Conservation (phyloP, 2,797 vertebrate species). For the Sebastes matsubarae region DNA sequence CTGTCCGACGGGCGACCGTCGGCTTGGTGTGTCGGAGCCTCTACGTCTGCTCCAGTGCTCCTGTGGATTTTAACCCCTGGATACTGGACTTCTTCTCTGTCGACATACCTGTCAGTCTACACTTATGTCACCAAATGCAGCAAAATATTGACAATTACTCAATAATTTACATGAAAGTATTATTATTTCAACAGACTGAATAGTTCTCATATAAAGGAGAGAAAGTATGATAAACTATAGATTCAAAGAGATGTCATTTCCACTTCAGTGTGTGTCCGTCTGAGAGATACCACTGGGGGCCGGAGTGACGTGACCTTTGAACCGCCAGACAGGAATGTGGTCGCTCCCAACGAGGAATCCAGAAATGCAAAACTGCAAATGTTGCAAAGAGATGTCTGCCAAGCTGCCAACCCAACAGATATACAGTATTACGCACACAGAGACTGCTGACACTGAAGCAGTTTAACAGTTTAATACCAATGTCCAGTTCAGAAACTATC, state of each 20-base stretch:
- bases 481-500: too few relatives aligned
- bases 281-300: conserved; percentile 35
- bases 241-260: conserved; percentile 23
- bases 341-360: conserved; percentile 55
- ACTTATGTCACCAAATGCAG: not conserved
- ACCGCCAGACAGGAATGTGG: conserved; percentile 59
- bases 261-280: conserved; percentile 17
- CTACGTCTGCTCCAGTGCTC: not conserved
- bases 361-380: conserved; percentile 59
- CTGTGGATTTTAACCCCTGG: not conserved
- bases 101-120: not conserved
- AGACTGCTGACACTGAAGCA: not conserved
- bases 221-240: not conserved
- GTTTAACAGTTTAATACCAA: not conserved
- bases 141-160: not conserved
- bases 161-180: not conserved
- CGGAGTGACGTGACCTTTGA: conserved; percentile 74
- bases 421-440: not conserved
- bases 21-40: too few relatives aligned
- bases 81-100: not conserved
- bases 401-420: conserved; percentile 26
- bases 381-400: conserved; percentile 39
- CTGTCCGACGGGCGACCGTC: too few relatives aligned
- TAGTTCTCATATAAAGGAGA: not conserved
- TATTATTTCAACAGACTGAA: not conserved